These are phyloP conservation scores for Neodon shergylaensis DNA, from an alignment of 2,113 vertebrate genomes.

Conservation along the genomic window DNA sequence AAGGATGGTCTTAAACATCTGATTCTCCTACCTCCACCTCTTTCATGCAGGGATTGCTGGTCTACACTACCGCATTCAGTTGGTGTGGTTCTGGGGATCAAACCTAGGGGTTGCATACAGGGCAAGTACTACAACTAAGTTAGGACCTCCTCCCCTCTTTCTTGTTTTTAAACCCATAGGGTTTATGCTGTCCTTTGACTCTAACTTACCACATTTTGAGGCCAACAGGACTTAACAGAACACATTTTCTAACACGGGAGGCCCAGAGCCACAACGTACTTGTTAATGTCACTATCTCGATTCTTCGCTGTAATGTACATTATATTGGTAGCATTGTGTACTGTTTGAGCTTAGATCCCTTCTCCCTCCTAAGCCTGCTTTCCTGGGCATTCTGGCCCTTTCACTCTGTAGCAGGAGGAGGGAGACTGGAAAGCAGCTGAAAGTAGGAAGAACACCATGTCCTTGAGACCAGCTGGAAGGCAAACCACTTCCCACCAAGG, in stretches of 20 bases:
- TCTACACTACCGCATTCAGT: not conserved
- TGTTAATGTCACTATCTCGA: rapidly evolving
- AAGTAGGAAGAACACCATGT: not conserved
- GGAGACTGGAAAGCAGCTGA: not conserved
- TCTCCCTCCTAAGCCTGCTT: not conserved
- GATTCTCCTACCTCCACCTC: not conserved
- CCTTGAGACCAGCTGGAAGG: not conserved
- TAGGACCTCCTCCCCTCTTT: not conserved
- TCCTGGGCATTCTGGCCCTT: not conserved
- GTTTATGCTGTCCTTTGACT: not conserved
- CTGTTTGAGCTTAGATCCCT: not conserved
- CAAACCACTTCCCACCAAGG: not conserved
- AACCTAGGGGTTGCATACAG: not conserved
- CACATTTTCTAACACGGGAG: not conserved
- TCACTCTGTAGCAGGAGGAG: not conserved
- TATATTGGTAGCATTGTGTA: not conserved
- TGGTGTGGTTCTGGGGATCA: not conserved
- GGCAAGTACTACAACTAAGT: not conserved
- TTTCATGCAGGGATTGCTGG: not conserved
- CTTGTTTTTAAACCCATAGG: not conserved
- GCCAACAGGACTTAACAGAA: not conserved
- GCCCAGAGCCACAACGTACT: not conserved
- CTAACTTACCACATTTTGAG: not conserved
- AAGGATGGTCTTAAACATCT: not conserved
- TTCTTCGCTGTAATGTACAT: not conserved